Percentiles rank a stretch among this genome's conserved stretches.
phyloP scores from a whole-genome alignment of 1,140 invertebrate species.

The Tetraneura akinire region DNA sequence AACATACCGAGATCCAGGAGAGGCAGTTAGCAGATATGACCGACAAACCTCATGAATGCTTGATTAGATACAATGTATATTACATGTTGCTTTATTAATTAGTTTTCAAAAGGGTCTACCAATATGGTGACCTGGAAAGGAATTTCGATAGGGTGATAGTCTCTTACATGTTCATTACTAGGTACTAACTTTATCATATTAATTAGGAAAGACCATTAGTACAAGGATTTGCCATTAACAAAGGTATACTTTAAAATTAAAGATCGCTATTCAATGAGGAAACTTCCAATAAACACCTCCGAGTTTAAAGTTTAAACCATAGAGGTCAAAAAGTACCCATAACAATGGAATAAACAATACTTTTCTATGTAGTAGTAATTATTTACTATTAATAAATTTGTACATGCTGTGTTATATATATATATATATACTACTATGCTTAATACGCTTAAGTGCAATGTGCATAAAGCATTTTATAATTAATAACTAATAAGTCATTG shows the following conservation, averaged over 20 bases:
- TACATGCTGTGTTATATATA: too few species aligned
- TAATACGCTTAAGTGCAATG: too few species aligned
- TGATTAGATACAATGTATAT: constrained; percentile 30
- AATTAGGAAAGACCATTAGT: constrained; percentile 25
- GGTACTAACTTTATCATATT: constrained; percentile 44
- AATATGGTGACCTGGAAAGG: constrained; percentile 31
- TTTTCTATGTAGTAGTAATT: background rate
- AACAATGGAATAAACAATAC: background rate
- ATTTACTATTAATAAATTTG: background rate
- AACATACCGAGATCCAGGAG: background rate
- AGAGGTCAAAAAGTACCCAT: background rate
- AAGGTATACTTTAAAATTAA: constrained; percentile 16
- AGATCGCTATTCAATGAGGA: background rate
- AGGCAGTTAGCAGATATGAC: constrained; percentile 30
- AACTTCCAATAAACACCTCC: constrained; percentile 13
- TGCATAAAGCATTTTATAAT: too few species aligned
- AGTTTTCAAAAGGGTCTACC: constrained; percentile 21
- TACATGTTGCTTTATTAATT: constrained; percentile 46
- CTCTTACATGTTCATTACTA: constrained; percentile 7
- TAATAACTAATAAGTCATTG: too few species aligned
- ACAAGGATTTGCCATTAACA: constrained; percentile 11
- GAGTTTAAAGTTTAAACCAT: background rate
- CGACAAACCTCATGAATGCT: constrained; percentile 46
- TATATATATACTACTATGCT: too few species aligned
- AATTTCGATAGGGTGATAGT: constrained; percentile 9